phyloP scores from a whole-genome alignment of 2,797 vertebrate genomes.

The Dipus sagitta region DNA sequence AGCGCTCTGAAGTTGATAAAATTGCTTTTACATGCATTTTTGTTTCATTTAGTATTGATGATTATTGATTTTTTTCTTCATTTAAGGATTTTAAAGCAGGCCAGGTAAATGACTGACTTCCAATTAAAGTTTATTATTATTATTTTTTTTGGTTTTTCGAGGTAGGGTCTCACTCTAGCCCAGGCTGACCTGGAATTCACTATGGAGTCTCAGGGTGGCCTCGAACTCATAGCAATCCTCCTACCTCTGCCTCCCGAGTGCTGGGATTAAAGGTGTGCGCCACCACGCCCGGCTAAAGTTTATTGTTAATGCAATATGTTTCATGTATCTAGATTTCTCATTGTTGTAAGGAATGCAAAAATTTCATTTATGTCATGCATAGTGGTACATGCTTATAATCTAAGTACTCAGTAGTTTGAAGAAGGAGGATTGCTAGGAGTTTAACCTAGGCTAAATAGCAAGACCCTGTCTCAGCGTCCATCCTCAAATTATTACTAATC shows the following conservation, averaged over 20 bases:
- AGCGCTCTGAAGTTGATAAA: not conserved
- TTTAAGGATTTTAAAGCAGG: slow-evolving; percentile 31
- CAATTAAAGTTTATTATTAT: too few relatives aligned
- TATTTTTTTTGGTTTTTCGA: too few relatives aligned
- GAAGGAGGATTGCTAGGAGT: not conserved
- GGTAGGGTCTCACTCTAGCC: too few relatives aligned
- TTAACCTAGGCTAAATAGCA: not conserved
- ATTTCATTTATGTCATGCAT: not conserved
- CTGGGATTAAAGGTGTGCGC: too few relatives aligned
- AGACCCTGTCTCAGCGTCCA: not conserved
- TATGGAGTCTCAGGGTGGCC: too few relatives aligned
- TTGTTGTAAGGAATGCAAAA: not conserved
- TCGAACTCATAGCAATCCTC: too few relatives aligned
- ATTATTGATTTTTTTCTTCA: slow-evolving; percentile 23
- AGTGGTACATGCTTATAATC: not conserved
- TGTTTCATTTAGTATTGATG: not conserved
- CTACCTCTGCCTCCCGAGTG: too few relatives aligned
- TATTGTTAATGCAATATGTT: slow-evolving; percentile 31
- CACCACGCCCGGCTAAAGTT: too few relatives aligned
- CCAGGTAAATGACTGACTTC: slow-evolving; percentile 30
- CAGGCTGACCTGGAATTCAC: too few relatives aligned
- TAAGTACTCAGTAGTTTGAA: not conserved
- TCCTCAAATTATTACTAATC: not conserved
- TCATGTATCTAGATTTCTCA: not conserved
- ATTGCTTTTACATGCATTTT: not conserved